Evolutionary conservation across 2,888 invertebrate species (phyloP).

Genomic region (Idaea biselata): DNA sequence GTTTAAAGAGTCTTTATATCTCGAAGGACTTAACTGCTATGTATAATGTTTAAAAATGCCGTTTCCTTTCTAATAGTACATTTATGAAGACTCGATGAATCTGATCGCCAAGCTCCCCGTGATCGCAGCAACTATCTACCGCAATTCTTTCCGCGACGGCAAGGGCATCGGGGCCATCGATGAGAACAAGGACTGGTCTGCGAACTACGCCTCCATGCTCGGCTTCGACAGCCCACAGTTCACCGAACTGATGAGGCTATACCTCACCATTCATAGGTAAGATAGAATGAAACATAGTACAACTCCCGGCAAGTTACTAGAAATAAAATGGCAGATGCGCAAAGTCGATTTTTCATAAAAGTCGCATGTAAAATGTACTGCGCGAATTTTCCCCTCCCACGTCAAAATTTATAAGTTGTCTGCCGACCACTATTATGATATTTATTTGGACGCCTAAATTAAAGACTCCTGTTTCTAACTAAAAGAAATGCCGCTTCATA

Average conservation of each 20-base stretch:
- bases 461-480: too few species aligned
- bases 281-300: background rate
- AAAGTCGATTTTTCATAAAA: too few species aligned
- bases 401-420: too few species aligned
- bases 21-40: too few species aligned
- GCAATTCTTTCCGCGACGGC: conserved; percentile 92
- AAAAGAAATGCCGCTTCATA: too few species aligned
- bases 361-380: too few species aligned
- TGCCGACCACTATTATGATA: too few species aligned
- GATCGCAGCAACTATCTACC: conserved; percentile 95
- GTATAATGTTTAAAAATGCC: conserved; percentile 13
- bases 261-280: conserved; percentile 93
- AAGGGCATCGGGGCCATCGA: conserved; percentile 94
- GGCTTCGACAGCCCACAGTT: conserved; percentile 92
- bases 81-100: conserved; percentile 96
- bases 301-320: background rate
- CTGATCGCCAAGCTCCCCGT: conserved; percentile 96
- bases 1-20: too few species aligned
- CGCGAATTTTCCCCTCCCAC: too few species aligned
- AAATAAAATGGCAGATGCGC: too few species aligned
- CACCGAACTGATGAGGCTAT: conserved; percentile 94
- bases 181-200: conserved; percentile 94
- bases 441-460: too few species aligned
- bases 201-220: conserved; percentile 95
- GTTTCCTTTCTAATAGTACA: conserved; percentile 66